Percentiles rank a stretch among this genome's conserved stretches.
These are phyloP conservation scores for Lagopus leucura DNA, from an alignment of 2,113 vertebrate genomes.

Conservation along the genomic window DNA sequence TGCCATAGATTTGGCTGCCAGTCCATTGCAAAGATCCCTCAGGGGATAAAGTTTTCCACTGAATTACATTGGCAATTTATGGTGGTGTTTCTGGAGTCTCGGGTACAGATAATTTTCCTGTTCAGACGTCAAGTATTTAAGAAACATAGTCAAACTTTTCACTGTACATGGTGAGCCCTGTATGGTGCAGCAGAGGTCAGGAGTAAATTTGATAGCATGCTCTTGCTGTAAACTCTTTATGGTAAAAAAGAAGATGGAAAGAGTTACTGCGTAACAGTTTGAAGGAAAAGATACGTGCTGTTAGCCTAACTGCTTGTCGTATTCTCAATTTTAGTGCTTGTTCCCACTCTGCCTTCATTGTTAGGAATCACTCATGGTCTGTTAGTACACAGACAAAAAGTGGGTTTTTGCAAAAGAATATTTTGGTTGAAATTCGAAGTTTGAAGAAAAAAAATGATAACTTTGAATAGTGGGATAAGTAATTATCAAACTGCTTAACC, in stretches of 20 bases:
- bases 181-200: neutral
- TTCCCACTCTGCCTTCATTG: neutral
- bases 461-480: neutral
- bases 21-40: neutral
- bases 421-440: neutral
- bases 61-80: neutral
- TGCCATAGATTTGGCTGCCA: neutral
- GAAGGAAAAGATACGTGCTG: neutral
- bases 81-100: neutral
- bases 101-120: neutral
- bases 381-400: neutral
- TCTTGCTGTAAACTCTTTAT: neutral
- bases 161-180: neutral
- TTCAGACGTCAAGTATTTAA: neutral
- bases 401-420: neutral
- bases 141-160: neutral
- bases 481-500: neutral
- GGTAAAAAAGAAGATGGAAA: constrained; percentile 1
- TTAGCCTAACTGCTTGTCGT: neutral
- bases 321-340: neutral
- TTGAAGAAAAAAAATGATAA: neutral
- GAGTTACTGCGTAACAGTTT: neutral
- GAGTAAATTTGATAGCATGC: neutral
- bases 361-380: neutral
- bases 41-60: neutral